Evolutionary conservation across 2,888 invertebrate species (phyloP), one percentile per base, ranked within the genome.

Genomic region (Chrysina gloriosa): DNA sequence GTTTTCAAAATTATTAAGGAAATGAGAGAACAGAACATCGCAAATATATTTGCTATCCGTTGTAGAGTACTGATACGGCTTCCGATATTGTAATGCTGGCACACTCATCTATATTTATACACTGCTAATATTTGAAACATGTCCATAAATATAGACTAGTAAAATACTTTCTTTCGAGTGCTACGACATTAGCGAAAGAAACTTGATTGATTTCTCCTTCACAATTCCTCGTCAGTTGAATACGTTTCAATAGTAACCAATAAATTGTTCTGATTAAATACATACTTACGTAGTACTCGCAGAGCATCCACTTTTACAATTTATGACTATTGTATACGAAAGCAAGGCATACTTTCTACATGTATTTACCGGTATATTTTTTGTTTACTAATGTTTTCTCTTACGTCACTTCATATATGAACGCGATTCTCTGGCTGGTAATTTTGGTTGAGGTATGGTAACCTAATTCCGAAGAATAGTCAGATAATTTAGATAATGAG

Each of bases 401-500:
- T 48, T 19, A 25, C n/a, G 48, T 48, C 48, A 48, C 11, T 48
- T 48, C 3, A 25, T 27, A 23, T 27, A 9, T 48, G 48, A 27
- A 48, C 25, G 48, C 25, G 25, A 48, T 48, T 25, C 48, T 11
- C 25, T 23, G 25, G 25, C 48, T n/a, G 25, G 23, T 2, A 48
- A 48, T 48, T 48, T 48, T 48, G 21, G n/a, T 36, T 36, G 36
- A 21, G 45, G 21, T 9, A 42, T 39, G 9, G 14, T 58, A 58
- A 58, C 36, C 36, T 25, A 58, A 58, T 58, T 58, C 25, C 58
- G n/a, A 14, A 58, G 58, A 42, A 58, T 39, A 27, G 14, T 27
- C 42, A 16, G 29, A 42, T 27, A 58, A 58, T 42, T 58, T n/a
- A 58, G 25, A 58, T 58, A 58, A 58, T 39, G 42, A 42, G 25